Percentiles rank a stretch among this genome's conserved stretches.
phyloP scores from a whole-genome alignment of 2,888 invertebrate genomes.

The Toxonevra muliebris region DNA sequence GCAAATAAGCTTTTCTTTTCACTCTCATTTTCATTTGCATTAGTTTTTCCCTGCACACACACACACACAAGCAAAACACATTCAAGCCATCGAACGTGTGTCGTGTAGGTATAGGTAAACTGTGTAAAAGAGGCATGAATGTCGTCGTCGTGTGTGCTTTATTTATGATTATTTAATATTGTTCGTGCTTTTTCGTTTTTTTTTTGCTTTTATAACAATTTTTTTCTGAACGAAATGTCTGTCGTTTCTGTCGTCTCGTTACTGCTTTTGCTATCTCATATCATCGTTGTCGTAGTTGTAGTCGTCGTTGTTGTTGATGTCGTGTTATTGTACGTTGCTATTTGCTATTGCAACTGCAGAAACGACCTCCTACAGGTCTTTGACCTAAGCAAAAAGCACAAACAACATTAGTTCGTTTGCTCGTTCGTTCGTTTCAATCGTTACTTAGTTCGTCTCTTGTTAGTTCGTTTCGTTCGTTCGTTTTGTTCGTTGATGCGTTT shows the following conservation, averaged over 20 bases:
- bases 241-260: neutral
- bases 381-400: conserved; percentile 52
- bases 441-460: conserved; percentile 32
- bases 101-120: no score
- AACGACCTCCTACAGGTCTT: conserved; percentile 65
- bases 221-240: neutral
- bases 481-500: conserved; percentile 3
- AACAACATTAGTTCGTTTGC: conserved; percentile 9
- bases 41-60: neutral
- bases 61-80: neutral
- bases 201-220: no score
- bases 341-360: conserved; percentile 58
- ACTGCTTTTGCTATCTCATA: neutral
- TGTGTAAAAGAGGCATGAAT: no score
- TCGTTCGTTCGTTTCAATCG: conserved; percentile 1
- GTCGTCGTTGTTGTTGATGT: conserved; percentile 32
- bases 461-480: conserved; percentile 23
- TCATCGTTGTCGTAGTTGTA: conserved; percentile 11
- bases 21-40: conserved; percentile 5
- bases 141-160: neutral
- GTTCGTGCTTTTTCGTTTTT: conserved; percentile 2
- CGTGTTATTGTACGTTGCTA: conserved; percentile 56
- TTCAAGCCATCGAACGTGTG: neutral
- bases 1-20: neutral
- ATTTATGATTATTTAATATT: neutral